Percentiles rank a stretch among this genome's conserved stretches.
Conservation (phyloP, 1,140 invertebrate genomes). For the Lamellibrachia luymesi region DNA sequence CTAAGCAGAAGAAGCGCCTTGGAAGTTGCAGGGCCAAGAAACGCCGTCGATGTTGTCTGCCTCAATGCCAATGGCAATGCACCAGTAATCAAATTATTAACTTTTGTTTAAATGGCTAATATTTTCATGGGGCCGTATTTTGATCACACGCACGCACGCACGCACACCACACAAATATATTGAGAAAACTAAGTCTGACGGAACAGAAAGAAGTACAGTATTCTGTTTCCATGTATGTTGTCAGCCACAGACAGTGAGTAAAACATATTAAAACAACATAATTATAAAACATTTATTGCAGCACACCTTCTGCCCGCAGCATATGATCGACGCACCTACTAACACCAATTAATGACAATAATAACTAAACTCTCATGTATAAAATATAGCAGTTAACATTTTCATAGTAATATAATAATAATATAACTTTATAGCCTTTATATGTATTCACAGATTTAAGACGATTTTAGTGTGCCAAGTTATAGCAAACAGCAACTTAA, state of each 20-base stretch:
- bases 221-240: background rate
- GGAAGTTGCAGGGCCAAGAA: too few species aligned
- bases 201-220: background rate
- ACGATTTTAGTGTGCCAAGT: background rate
- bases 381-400: background rate
- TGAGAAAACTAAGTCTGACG: background rate
- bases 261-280: background rate
- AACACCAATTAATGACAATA: background rate
- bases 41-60: too few species aligned
- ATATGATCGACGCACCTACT: background rate
- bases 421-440: background rate
- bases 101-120: too few species aligned
- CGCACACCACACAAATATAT: too few species aligned
- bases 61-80: too few species aligned
- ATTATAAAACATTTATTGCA: background rate
- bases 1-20: too few species aligned
- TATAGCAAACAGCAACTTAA: background rate
- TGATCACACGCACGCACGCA: too few species aligned
- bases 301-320: background rate
- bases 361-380: background rate
- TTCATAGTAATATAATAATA: background rate
- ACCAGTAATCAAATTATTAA: too few species aligned
- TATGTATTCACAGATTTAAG: background rate
- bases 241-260: background rate
- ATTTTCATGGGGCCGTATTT: too few species aligned